Base-by-base conservation (phyloP, 1,140 invertebrate species). In the Asbolus verrucosus region DNA sequence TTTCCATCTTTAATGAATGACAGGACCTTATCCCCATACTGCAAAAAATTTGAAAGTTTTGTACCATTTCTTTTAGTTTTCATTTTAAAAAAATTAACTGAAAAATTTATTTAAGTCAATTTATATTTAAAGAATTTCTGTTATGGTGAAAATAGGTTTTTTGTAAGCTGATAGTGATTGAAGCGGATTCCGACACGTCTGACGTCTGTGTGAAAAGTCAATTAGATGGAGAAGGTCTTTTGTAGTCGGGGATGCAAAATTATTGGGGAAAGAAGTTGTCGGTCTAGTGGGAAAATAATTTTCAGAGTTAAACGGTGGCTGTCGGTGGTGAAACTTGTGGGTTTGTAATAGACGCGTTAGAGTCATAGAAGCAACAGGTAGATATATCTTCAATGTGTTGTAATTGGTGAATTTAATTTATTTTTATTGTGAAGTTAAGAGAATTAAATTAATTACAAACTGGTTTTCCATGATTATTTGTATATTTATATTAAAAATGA, bases 261-360 rank as follows among this genome's bases (percentile, higher is more conserved):
- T 33, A 33, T 61, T 61, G 41, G 41, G 41, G 41, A 46, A 46
- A 46, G 27, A 61, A 61, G 27, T 61, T 27, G 59, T 6, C 6
- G 27, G 33, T 61, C 16, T 13, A 30, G 18, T 13, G 11, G 27
- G 13, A 6, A 60, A 65, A 38, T 16, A 19, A 65, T 65, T 15
- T 41, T 13, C 39, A 8, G 41, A 30, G 27, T 31, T 33, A 33
- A 33, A 66, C 16, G 21, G 27, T 27, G 30, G 41, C 31, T 15
- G 31, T 24, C 33, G 63, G 63, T 66, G 63, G 63, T 43, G 63
- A 66, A 66, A 66, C 46, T 27, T 8, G 63, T 46, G 27, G n/a
- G 59, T 30, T 62, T 62, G 39, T 30, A 24, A 27, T 11, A 24
- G 19, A 39, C 39, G 19, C 16, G 21, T n/a, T n/a, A n/a, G 33